These are phyloP conservation scores for Pseudococcus jackbeardsleyi DNA, from an alignment of 2,888 invertebrate genomes.

Conservation along the genomic window DNA sequence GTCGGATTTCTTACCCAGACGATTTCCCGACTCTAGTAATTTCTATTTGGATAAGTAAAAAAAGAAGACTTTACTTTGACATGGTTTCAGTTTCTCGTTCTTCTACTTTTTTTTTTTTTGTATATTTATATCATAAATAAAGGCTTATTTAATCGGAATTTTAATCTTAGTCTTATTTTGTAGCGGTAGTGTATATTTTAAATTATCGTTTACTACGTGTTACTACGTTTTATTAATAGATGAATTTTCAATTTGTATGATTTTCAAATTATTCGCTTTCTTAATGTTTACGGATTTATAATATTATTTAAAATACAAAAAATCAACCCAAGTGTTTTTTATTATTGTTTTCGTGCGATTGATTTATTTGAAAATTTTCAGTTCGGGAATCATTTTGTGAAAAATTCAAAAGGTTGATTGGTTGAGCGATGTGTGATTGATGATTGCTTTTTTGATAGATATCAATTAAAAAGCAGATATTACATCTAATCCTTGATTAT, in stretches of 20 bases:
- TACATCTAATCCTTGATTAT: no score
- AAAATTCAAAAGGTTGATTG: no score
- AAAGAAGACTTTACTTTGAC: background rate
- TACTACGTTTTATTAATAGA: slow-evolving; percentile 46
- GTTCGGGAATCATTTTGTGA: no score
- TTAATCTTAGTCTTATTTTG: slow-evolving; percentile 36
- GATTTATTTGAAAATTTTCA: no score
- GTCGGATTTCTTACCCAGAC: slow-evolving; percentile 49
- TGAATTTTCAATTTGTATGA: slow-evolving; percentile 46
- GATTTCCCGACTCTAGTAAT: slow-evolving; percentile 58
- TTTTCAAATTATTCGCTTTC: slow-evolving; percentile 53
- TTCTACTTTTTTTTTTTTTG: background rate
- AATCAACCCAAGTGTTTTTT: background rate
- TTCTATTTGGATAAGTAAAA: slow-evolving; percentile 59
- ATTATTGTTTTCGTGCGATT: background rate
- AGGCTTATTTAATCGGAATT: slow-evolving; percentile 49
- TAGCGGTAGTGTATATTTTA: slow-evolving; percentile 54
- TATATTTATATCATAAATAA: slow-evolving; percentile 38
- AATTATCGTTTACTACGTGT: slow-evolving; percentile 54
- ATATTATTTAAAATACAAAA: slow-evolving; percentile 34
- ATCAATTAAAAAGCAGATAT: no score
- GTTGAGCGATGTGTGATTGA: no score
- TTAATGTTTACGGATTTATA: slow-evolving; percentile 39
- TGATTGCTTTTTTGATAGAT: no score
- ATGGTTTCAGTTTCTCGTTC: slow-evolving; percentile 2